Base-by-base conservation (phyloP, 2,113 vertebrate genomes). In the Pseudolaguvia tuberculata region DNA sequence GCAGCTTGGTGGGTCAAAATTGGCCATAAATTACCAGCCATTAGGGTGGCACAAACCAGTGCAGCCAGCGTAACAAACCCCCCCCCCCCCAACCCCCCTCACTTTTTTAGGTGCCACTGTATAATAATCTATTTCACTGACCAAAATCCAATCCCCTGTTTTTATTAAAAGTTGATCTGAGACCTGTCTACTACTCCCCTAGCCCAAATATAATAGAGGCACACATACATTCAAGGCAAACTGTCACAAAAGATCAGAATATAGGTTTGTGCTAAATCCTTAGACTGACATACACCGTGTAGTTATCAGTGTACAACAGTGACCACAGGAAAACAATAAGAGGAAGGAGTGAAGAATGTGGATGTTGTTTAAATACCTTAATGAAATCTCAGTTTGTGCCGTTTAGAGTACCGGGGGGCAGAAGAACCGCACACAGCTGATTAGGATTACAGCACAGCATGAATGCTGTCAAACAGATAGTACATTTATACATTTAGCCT, bases 251-350 rank as follows among this genome's bases (percentile, higher is more conserved):
- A 77, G 75, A 67, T 63, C 0, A 35, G 79, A 76, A 82, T 21
- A 77, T 80, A 82, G 81, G 83, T 87, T 87, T 83, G 70, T 65
- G 31, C 13, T 77, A 47, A 85, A 81, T 72, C 74, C 80, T 76
- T 17, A 62, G 27, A 56, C 56, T 58, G 55, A 76, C 63, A 66
- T 45, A 13, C 57, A 72, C 78, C 68, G 72, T 78, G 70, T 69
- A 75, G 71, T 88, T 88, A 86, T 90, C 86, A 85, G 81, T 83
- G 57, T 74, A 80, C 73, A 88, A 80, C 87, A 89, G 84, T 86
- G 83, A 86, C 84, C 84, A 80, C 51, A 70, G 75, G 76, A 79
- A 85, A 69, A 81, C 83, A 83, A 82, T 80, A 76, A 70, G 56
- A 76, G 21, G 45, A 76, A 73, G 45, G 31, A 23, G 31, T 20